Evolutionary conservation across 2,113 vertebrate species (phyloP).

Genomic region (Lepus timidus): DNA sequence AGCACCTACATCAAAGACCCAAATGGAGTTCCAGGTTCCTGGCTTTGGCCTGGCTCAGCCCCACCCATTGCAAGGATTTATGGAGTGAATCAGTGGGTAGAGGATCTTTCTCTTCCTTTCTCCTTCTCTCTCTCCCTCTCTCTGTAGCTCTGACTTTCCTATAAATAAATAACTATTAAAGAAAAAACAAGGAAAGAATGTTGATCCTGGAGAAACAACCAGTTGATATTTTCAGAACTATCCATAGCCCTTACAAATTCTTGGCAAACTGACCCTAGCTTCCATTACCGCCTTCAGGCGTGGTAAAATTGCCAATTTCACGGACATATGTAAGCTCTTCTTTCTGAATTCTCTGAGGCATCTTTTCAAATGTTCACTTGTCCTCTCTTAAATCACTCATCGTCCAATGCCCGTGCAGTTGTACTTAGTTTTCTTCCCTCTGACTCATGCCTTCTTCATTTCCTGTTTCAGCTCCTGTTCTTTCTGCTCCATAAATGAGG

Average conservation of each 20-base stretch:
- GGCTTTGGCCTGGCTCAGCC: no score
- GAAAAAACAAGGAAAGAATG: background rate
- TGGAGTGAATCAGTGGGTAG: no score
- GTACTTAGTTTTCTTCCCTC: background rate
- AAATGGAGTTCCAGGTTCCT: no score
- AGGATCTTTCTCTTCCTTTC: no score
- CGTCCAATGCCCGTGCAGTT: background rate
- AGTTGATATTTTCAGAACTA: constrained; percentile 1
- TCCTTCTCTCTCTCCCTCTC: no score
- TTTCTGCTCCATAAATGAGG: background rate
- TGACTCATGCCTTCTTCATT: background rate
- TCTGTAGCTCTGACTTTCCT: no score
- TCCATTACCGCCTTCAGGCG: background rate
- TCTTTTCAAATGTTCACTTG: background rate
- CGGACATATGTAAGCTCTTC: background rate
- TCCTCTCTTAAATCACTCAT: background rate
- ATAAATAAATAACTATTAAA: no score
- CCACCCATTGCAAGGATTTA: no score
- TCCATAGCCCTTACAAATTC: background rate
- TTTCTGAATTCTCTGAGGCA: background rate
- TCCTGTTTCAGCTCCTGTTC: background rate
- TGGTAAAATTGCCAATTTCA: background rate
- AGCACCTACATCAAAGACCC: no score
- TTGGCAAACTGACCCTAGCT: background rate
- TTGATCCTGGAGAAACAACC: background rate